A percentile compares a stretch with the other conserved stretches of the same genome.
Evolutionary conservation across 2,113 vertebrate species (phyloP).

Genomic region (Chaetorhynchus papuensis): DNA sequence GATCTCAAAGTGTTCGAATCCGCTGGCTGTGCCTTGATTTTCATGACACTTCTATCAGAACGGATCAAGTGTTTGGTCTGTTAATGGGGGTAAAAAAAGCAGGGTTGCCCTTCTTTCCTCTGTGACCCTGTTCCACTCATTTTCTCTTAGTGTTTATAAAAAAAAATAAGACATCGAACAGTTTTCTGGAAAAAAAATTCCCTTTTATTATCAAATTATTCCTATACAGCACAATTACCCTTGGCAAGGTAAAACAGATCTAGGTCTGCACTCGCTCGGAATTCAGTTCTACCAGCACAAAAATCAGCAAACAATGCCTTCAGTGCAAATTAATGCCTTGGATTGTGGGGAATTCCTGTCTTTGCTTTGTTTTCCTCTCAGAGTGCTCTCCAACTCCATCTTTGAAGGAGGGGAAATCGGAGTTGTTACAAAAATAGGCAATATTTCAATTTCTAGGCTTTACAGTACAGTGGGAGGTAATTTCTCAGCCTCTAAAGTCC

Average conservation of each 20-base stretch:
- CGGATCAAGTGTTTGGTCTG: neutral
- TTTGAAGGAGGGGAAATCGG: neutral
- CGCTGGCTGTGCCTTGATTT: neutral
- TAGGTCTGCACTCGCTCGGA: neutral
- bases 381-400: neutral
- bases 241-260: neutral
- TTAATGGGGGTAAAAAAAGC: neutral
- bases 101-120: neutral
- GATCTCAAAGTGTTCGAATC: neutral
- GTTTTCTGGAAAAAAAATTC: constrained; percentile 56
- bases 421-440: constrained; percentile 24
- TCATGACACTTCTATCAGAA: neutral
- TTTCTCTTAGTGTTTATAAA: neutral
- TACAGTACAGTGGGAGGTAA: constrained; percentile 43
- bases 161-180: neutral
- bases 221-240: neutral
- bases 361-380: neutral
- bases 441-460: constrained; percentile 25
- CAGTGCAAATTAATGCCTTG: constrained; percentile 29
- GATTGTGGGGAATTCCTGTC: neutral
- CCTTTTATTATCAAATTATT: constrained; percentile 69
- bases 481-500: neutral
- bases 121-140: neutral
- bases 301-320: neutral
- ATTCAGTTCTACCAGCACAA: constrained; percentile 12